Conservation (phyloP, 2,797 vertebrate species). For the Sparidentex hasta region DNA sequence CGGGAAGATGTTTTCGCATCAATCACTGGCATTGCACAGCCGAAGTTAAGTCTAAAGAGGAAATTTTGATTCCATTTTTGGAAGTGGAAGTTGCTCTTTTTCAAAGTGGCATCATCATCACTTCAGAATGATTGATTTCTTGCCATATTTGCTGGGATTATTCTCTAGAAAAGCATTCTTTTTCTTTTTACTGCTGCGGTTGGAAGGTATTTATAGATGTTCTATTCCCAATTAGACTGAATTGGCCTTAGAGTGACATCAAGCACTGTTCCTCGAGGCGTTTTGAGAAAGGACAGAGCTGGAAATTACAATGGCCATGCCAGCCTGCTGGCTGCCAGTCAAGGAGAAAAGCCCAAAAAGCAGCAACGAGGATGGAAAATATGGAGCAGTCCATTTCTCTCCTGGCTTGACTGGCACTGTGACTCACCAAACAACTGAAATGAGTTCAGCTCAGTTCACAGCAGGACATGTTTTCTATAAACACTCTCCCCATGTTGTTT, state of each 20-base stretch:
- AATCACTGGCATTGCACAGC: constrained; percentile 48
- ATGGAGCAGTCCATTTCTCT: constrained; percentile 55
- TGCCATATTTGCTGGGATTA: constrained; percentile 20
- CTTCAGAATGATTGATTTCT: constrained; percentile 50
- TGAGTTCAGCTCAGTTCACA: constrained; percentile 66
- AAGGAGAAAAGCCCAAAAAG: constrained; percentile 44
- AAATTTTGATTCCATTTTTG: constrained; percentile 64
- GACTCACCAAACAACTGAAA: constrained; percentile 71
- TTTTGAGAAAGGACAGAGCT: constrained; percentile 69
- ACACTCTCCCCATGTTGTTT: constrained; percentile 50
- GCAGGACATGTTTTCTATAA: constrained; percentile 66
- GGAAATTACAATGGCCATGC: constrained; percentile 66
- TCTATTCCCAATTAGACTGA: constrained; percentile 62
- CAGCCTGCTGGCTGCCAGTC: constrained; percentile 60
- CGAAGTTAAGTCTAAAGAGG: constrained; percentile 54
- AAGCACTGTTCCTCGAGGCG: constrained; percentile 49
- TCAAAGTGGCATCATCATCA: constrained; percentile 34
- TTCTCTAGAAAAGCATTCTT: constrained; percentile 25
- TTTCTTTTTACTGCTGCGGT: constrained; percentile 29
- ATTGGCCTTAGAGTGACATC: constrained; percentile 51
- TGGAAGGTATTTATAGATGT: constrained; percentile 59
- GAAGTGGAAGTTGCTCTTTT: constrained; percentile 38
- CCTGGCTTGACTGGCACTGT: constrained; percentile 63
- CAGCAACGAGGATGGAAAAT: constrained; percentile 65
- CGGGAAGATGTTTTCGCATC: constrained; percentile 68